Evolutionary conservation across 2,797 vertebrate genomes (phyloP).

Genomic region (Apodemus agrarius): DNA sequence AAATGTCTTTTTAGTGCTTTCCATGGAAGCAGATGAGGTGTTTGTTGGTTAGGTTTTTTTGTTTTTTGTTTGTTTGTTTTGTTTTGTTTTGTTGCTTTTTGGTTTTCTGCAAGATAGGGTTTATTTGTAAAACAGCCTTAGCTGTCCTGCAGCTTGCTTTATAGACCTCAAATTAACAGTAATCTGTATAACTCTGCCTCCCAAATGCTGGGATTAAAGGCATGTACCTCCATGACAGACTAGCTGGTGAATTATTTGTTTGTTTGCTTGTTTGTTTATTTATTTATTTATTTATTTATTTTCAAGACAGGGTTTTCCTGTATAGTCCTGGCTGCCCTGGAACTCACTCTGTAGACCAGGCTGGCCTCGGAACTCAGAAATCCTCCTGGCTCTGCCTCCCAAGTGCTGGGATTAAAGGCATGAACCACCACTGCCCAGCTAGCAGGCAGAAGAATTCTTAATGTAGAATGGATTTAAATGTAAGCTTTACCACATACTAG

Average conservation of each 20-base stretch:
- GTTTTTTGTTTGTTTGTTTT: background rate
- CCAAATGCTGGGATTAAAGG: background rate
- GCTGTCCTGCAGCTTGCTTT: background rate
- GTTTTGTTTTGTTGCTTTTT: background rate
- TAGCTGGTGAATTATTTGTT: too few species aligned
- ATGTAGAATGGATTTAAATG: background rate
- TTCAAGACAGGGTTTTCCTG: background rate
- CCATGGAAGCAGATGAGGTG: background rate
- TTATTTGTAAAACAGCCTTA: background rate
- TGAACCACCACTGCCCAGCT: background rate
- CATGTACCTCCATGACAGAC: background rate
- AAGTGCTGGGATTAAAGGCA: background rate
- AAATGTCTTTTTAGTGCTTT: background rate
- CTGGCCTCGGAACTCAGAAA: background rate
- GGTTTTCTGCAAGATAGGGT: background rate
- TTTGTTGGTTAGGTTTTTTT: too few species aligned
- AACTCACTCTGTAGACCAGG: background rate
- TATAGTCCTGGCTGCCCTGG: background rate
- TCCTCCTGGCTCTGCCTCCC: background rate
- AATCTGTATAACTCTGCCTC: background rate
- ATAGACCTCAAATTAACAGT: background rate
- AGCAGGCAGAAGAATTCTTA: background rate
- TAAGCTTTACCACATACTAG: background rate
- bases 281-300: too few species aligned
- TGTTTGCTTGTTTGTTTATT: too few species aligned